Evolutionary conservation across 2,797 vertebrate genomes (phyloP), one percentile per base, ranked within the genome.

Genomic region (Eulemur albifrons): DNA sequence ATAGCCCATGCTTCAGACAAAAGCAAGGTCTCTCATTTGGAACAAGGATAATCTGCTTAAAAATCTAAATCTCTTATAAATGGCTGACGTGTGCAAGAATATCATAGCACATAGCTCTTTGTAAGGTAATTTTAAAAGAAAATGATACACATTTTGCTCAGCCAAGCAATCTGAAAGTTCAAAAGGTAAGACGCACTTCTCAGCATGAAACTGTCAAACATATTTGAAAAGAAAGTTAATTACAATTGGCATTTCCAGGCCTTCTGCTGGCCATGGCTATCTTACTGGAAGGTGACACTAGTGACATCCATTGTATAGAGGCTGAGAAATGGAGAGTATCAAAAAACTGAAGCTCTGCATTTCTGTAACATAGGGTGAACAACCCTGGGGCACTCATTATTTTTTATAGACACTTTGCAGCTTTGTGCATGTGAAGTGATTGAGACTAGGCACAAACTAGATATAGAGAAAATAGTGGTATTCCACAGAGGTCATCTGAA

Each of bases 101-200:
- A 98, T 93, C 96, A 93, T 97, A 96, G 86, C 61, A 90, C 80
- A 90, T 96, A 95, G 96, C 97, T 90, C 82, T 97, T 96, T 97
- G 91, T 80, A 96, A 98, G 97, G 97, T 94, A 32, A 94, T 98
- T 98, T 98, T 98, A 95, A 97, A 98, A 98, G 94, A 52, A 40
- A 83, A 77, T 88, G 97, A 96, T 97, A 87, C 92, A 85, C 94
- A 97, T 97, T 98, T 97, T 98, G 97, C 87, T 94, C 95, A 98
- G 92, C 76, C 93, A 97, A 96, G 98, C 98, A 98, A 97, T 98
- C 96, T 97, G 96, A 96, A 97, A 98, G 98, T 98, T 98, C 98
- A 98, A 98, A 98, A 98, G 97, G 97, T 97, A 98, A 98, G 98
- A 97, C 96, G 90, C 84, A 61, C 97, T 97, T 98, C 88, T 98